Conservation (phyloP, 2,113 vertebrate genomes). For the Microtus montanus region DNA sequence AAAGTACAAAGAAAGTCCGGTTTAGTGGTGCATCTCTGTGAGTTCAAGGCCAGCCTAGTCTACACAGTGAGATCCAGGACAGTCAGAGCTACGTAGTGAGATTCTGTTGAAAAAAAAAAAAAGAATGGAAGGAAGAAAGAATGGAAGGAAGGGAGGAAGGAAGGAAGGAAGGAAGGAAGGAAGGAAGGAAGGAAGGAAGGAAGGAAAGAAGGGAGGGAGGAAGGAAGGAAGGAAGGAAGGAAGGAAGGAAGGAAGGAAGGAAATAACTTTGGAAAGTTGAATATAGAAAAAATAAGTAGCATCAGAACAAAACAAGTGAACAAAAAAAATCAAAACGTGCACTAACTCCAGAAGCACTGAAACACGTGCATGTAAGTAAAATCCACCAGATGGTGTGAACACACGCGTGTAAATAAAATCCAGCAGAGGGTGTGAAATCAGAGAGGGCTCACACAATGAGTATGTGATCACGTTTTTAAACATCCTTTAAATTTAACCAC, state of each 20-base stretch:
- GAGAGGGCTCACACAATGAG: not conserved
- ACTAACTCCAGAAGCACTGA: not conserved
- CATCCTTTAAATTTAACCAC: not conserved
- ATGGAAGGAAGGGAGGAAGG: not conserved
- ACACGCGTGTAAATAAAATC: not conserved
- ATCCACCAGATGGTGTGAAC: not conserved
- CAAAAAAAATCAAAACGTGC: not conserved
- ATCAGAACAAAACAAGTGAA: not conserved
- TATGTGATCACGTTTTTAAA: not conserved
- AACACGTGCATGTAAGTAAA: not conserved
- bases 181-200: too few relatives aligned
- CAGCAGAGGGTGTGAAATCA: not conserved
- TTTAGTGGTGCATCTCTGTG: not conserved
- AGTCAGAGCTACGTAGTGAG: not conserved
- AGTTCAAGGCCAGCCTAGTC: not conserved
- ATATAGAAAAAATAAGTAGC: not conserved
- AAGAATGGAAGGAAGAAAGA: too few relatives aligned
- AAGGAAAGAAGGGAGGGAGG: rapidly evolving
- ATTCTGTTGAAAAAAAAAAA: not conserved
- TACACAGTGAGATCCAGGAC: not conserved
- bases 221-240: too few relatives aligned
- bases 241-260: too few relatives aligned
- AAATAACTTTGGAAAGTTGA: not conserved
- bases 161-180: too few relatives aligned
- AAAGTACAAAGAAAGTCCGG: not conserved